Evolutionary conservation across 2,888 invertebrate species (phyloP).

Genomic region (Poecilobothrus nobilitatus): DNA sequence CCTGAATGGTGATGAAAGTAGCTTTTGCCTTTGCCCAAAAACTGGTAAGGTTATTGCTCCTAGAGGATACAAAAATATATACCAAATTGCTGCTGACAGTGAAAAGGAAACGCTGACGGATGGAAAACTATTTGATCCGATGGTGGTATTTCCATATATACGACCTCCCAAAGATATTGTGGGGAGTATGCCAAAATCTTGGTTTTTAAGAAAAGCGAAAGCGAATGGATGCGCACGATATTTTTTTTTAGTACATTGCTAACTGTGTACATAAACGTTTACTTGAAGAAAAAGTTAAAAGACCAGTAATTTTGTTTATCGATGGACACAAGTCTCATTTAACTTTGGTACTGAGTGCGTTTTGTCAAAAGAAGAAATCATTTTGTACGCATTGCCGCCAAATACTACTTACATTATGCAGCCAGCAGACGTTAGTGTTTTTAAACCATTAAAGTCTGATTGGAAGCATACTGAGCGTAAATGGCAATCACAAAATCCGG

Average conservation of each 20-base stretch:
- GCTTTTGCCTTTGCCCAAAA: slow-evolving; percentile 7
- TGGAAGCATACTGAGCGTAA: slow-evolving; percentile 20
- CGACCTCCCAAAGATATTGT: slow-evolving; percentile 15
- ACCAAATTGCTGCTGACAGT: not conserved
- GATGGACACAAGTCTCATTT: slow-evolving; percentile 18
- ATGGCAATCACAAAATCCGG: slow-evolving; percentile 17
- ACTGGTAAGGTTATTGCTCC: slow-evolving; percentile 12
- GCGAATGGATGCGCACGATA: slow-evolving; percentile 14
- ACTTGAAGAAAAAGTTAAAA: not conserved
- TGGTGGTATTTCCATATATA: slow-evolving; percentile 7
- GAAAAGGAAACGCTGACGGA: slow-evolving; percentile 11
- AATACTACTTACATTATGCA: too few relatives aligned
- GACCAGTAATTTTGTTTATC: slow-evolving; percentile 17
- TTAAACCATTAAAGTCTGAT: too few relatives aligned
- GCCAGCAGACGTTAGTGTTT: too few relatives aligned
- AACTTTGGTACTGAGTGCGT: slow-evolving; percentile 15
- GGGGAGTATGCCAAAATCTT: slow-evolving; percentile 14
- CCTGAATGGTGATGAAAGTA: too few relatives aligned
- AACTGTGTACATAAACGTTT: slow-evolving; percentile 10
- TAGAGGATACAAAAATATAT: not conserved
- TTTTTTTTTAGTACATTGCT: slow-evolving; percentile 17
- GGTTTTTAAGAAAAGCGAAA: slow-evolving; percentile 15
- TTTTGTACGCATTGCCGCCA: slow-evolving; percentile 18
- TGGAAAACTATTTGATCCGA: slow-evolving; percentile 2
- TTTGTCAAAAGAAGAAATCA: slow-evolving; percentile 14